Percentiles rank a stretch among this genome's conserved stretches.
Evolutionary conservation across 2,888 invertebrate genomes (phyloP).

Genomic region (Lymantria dispar): DNA sequence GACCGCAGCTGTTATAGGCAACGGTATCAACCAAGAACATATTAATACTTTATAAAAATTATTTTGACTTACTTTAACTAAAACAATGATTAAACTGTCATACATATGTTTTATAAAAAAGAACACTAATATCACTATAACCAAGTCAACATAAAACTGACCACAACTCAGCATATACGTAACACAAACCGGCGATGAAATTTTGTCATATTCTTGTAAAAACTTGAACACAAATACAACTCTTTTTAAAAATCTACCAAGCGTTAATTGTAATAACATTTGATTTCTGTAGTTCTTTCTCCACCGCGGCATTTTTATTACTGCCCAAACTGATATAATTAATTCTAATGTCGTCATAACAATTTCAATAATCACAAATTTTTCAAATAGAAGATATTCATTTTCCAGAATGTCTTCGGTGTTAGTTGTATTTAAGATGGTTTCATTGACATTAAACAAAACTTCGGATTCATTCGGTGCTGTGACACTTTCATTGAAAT

Average conservation of each 20-base stretch:
- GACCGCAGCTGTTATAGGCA: slow-evolving; percentile 49
- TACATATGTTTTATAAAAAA: slow-evolving; percentile 75
- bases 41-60: slow-evolving; percentile 52
- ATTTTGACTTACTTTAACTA: slow-evolving; percentile 60
- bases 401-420: slow-evolving; percentile 2
- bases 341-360: slow-evolving; percentile 66
- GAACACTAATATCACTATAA: slow-evolving; percentile 62
- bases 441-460: slow-evolving; percentile 4
- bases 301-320: slow-evolving; percentile 63
- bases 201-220: slow-evolving; percentile 34
- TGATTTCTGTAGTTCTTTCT: slow-evolving; percentile 71
- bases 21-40: slow-evolving; percentile 63
- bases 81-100: slow-evolving; percentile 63
- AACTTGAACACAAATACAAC: slow-evolving; percentile 51
- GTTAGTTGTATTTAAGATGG: slow-evolving; percentile 5
- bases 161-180: slow-evolving; percentile 37
- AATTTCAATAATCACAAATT: slow-evolving; percentile 61
- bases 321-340: slow-evolving; percentile 55
- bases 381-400: slow-evolving; percentile 41
- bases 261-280: slow-evolving; percentile 70
- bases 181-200: slow-evolving; percentile 19
- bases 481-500: slow-evolving; percentile 24
- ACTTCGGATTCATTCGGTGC: slow-evolving; percentile 2
- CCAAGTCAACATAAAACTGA: slow-evolving; percentile 66
- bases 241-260: slow-evolving; percentile 63